phyloP scores from a whole-genome alignment of 2,888 invertebrate genomes.

The Antitype chi region DNA sequence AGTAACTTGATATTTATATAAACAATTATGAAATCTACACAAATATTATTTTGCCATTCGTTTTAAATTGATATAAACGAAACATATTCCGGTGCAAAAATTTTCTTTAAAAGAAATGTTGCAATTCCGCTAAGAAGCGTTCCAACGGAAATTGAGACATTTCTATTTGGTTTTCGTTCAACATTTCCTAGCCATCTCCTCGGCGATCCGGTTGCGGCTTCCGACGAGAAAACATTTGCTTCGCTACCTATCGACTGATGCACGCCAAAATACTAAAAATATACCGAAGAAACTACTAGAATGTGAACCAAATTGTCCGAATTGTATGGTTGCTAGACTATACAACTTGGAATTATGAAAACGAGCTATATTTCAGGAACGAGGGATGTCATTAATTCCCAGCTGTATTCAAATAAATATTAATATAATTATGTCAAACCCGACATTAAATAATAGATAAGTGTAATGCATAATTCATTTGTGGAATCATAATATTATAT shows the following conservation, averaged over 20 bases:
- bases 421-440: constrained; percentile 31
- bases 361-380: constrained; percentile 7
- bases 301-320: constrained; percentile 5
- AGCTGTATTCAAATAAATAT: constrained; percentile 24
- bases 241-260: constrained; percentile 70
- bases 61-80: constrained; percentile 68
- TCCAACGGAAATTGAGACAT: constrained; percentile 87
- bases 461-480: constrained; percentile 57
- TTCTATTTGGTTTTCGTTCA: constrained; percentile 87
- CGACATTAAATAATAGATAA: constrained; percentile 40
- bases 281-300: constrained; percentile 32
- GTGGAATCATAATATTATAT: constrained; percentile 44
- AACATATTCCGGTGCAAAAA: constrained; percentile 75
- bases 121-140: constrained; percentile 79
- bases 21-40: constrained; percentile 2
- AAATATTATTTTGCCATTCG: constrained; percentile 43
- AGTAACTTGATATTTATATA: constrained; percentile 1
- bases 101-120: constrained; percentile 76
- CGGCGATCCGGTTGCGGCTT: constrained; percentile 79
- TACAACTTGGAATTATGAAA: background rate
- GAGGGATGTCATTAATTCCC: constrained; percentile 1
- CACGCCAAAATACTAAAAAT: constrained; percentile 56
- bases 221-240: constrained; percentile 75
- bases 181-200: constrained; percentile 83
- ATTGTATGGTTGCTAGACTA: background rate